Evolutionary conservation across 2,797 vertebrate species (phyloP).

Genomic region (Hafferia zeledoni): DNA sequence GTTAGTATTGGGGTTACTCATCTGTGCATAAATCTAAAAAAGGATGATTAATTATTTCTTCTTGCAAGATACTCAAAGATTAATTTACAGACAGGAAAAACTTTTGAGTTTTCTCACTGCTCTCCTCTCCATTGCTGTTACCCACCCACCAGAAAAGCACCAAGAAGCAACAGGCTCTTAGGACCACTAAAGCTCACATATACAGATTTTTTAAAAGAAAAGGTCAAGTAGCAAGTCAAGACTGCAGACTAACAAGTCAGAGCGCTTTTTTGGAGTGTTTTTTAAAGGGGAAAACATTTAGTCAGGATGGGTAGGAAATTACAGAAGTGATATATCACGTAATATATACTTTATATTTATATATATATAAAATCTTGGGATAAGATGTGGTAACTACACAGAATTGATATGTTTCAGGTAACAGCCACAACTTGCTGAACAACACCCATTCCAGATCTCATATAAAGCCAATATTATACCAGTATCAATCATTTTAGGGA

Average conservation of each 20-base stretch:
- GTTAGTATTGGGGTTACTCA: conserved; percentile 17
- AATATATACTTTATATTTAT: background rate
- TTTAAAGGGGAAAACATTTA: background rate
- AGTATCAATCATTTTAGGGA: background rate
- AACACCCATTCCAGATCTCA: background rate
- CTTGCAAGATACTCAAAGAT: background rate
- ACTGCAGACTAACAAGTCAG: background rate
- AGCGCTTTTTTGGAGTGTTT: too few species aligned
- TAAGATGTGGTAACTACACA: background rate
- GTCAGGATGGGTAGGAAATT: background rate
- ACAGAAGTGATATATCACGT: background rate
- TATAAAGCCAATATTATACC: background rate
- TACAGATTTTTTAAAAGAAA: background rate
- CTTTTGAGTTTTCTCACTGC: background rate
- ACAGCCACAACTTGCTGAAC: background rate
- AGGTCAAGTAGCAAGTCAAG: background rate
- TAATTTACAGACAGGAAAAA: background rate
- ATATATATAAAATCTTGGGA: background rate
- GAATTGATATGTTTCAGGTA: background rate
- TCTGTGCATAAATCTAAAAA: background rate
- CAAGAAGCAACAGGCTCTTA: background rate
- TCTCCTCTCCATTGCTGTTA: background rate
- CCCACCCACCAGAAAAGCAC: background rate
- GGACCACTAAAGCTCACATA: background rate
- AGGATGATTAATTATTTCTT: conserved; percentile 19